These are phyloP conservation scores for Homarus gammarus DNA, from an alignment of 2,888 invertebrate genomes.

Conservation along the genomic window DNA sequence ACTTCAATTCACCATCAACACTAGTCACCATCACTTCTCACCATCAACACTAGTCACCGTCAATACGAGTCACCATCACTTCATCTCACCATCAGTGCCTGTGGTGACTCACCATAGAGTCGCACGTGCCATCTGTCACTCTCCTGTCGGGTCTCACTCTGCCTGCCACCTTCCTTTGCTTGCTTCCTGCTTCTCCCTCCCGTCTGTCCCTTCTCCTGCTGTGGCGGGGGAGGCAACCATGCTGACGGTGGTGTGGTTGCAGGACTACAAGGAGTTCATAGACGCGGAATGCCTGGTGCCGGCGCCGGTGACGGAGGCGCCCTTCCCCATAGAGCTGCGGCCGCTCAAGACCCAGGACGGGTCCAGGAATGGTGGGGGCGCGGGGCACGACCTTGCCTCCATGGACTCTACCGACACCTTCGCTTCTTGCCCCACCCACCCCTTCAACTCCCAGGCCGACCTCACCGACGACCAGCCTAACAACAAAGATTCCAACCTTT, in stretches of 20 bases:
- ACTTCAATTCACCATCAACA: too few species aligned
- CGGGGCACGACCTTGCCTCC: conserved; percentile 80
- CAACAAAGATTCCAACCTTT: conserved; percentile 77
- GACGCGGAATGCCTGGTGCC: conserved; percentile 94
- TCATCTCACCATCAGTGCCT: not conserved
- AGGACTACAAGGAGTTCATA: conserved; percentile 94
- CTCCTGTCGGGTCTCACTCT: not conserved
- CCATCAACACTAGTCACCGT: not conserved
- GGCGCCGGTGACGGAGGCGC: conserved; percentile 79
- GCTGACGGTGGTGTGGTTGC: conserved; percentile 77
- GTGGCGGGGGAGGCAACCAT: conserved; percentile 52
- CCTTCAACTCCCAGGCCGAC: conserved; percentile 86
- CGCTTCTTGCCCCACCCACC: conserved; percentile 97
- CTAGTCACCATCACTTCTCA: not conserved
- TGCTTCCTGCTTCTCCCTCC: conserved; percentile 31
- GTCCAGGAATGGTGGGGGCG: conserved; percentile 77
- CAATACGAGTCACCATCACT: not conserved
- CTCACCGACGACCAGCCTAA: conserved; percentile 85
- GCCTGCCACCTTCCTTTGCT: conserved; percentile 3
- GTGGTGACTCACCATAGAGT: not conserved
- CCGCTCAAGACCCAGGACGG: conserved; percentile 75
- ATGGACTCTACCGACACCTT: conserved; percentile 93
- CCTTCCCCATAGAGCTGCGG: conserved; percentile 74
- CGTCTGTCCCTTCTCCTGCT: conserved; percentile 34
- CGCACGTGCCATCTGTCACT: not conserved